Base-by-base conservation (phyloP, 2,888 invertebrate genomes). In the Parnassius smintheus region DNA sequence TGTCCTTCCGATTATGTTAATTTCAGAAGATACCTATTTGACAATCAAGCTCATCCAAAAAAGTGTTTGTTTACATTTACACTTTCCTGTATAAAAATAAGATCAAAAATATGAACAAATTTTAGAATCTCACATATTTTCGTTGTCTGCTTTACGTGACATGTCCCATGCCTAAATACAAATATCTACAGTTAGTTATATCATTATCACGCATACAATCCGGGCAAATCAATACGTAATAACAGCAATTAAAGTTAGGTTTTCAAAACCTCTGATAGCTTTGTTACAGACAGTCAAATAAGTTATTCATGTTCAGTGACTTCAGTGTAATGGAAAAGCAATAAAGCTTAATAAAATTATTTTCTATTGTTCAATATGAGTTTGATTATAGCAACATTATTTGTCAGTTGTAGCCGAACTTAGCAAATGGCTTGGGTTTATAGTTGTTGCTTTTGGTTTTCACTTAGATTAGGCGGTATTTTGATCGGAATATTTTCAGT, bases 401-500 rank as follows among this genome's bases (percentile, higher is more conserved):
- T 35, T 35, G 7, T 7, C 35, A 35, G 35, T 35, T 2, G 2
- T 22, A 54, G 3, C 12, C 12, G 13, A 9, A 22, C 12, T 2
- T 44, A 13, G 35, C 18, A n/a, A 65, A 88, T 91, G 91, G 88
- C 88, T 56, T 73, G 87, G 48, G 85, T 91, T 7, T 91, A 91
- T 65, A 89, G 86, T 70, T 91, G 88, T 69, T 91, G 91, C 69
- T 91, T 91, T 73, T 90, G 91, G 89, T 91, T 90, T 78, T 91
- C 91, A 11, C 72, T 91, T 45, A 80, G 91, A 55, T 77, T 91
- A 53, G 89, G 88, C 35, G 91, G 89, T 35, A 86, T 91, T 70
- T 66, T 91, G 42, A 90, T 87, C 65, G 89, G 82, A 49, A 58
- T 83, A 65, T 85, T 86, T 73, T 86, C 88, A 61, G 63, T 83